phyloP scores from a whole-genome alignment of 2,888 invertebrate genomes.

The Gari tellinella region DNA sequence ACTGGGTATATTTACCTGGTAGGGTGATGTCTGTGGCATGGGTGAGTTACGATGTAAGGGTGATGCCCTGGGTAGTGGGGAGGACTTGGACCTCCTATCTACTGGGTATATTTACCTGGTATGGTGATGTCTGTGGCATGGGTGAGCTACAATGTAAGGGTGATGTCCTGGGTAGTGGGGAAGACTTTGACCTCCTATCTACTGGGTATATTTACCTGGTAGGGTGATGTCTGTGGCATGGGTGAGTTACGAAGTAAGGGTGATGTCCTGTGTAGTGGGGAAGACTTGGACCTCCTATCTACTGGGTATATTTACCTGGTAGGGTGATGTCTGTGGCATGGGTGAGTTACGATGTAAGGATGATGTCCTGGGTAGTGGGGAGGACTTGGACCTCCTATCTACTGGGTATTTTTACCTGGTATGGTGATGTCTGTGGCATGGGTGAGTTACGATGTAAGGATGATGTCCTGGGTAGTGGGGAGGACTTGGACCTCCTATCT shows the following conservation, averaged over 20 bases:
- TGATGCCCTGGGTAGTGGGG: slow-evolving; percentile 51
- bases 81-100: slow-evolving; percentile 42
- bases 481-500: slow-evolving; percentile 42
- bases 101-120: slow-evolving; percentile 2
- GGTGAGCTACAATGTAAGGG: slow-evolving; percentile 51
- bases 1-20: slow-evolving; percentile 2
- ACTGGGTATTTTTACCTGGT: background rate
- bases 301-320: slow-evolving; percentile 2
- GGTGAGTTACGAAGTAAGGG: slow-evolving; percentile 51
- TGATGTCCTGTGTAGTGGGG: slow-evolving; percentile 51
- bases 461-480: slow-evolving; percentile 52
- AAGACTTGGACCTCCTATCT: slow-evolving; percentile 42
- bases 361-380: slow-evolving; percentile 52
- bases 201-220: slow-evolving; percentile 2
- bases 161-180: slow-evolving; percentile 52
- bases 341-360: slow-evolving; percentile 51
- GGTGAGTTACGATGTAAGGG: slow-evolving; percentile 51
- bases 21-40: slow-evolving; percentile 1
- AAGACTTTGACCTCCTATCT: slow-evolving; percentile 42
- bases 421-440: slow-evolving; percentile 2
- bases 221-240: slow-evolving; percentile 1
- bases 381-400: slow-evolving; percentile 42
- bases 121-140: slow-evolving; percentile 2
- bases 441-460: slow-evolving; percentile 51
- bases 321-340: slow-evolving; percentile 1